A percentile compares a stretch with the other conserved stretches of the same genome.
phyloP scores from a whole-genome alignment of 2,888 invertebrate species.

The Drosophila algonquin region DNA sequence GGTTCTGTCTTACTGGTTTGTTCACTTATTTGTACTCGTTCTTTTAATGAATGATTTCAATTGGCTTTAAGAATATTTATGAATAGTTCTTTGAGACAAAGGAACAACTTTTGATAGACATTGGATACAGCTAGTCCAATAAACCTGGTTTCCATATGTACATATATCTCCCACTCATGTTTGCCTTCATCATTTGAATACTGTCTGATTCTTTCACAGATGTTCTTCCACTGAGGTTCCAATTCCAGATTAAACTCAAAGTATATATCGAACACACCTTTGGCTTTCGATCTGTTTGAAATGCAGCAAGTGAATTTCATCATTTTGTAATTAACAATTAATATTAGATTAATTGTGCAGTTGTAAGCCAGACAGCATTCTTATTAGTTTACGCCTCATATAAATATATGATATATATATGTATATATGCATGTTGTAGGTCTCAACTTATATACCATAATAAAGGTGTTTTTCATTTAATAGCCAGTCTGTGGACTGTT shows the following conservation, averaged over 20 bases:
- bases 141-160: neutral
- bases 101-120: neutral
- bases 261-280: constrained; percentile 19
- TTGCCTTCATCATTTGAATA: constrained; percentile 2
- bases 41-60: neutral
- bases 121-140: neutral
- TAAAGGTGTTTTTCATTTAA: neutral
- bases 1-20: neutral
- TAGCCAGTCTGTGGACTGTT: neutral
- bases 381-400: constrained; percentile 32
- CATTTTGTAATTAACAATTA: constrained; percentile 52
- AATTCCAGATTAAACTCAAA: neutral
- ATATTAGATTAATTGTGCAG: constrained; percentile 47
- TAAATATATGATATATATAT: neutral
- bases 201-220: constrained; percentile 7
- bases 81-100: neutral
- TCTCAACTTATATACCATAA: neutral
- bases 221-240: neutral
- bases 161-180: neutral
- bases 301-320: constrained; percentile 62
- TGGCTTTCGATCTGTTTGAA: constrained; percentile 50
- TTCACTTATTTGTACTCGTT: neutral
- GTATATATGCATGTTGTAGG: neutral
- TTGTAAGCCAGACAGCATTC: constrained; percentile 56
- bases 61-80: neutral